These are phyloP conservation scores for Coracias cyanogaster DNA, from an alignment of 2,797 vertebrate species.

Conservation along the genomic window DNA sequence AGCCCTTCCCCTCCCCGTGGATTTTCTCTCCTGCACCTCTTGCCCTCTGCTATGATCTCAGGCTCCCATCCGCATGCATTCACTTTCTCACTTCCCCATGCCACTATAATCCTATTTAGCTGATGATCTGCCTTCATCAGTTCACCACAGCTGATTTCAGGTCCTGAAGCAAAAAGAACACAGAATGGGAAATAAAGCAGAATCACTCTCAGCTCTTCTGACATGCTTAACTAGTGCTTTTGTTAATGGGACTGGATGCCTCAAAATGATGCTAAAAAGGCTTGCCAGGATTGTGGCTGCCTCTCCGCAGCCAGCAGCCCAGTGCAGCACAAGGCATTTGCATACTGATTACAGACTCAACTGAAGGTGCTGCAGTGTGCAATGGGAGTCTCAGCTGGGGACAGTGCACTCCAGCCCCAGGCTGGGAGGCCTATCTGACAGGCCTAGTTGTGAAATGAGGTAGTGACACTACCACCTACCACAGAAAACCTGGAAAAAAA, in stretches of 20 bases:
- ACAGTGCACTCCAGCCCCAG: not conserved
- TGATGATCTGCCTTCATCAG: not conserved
- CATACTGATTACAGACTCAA: slow-evolving; percentile 5
- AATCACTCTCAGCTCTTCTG: not conserved
- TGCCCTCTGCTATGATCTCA: not conserved
- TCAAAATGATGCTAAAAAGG: not conserved
- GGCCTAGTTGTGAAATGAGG: not conserved
- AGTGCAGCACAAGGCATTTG: not conserved
- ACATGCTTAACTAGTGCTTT: not conserved
- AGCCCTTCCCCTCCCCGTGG: not conserved
- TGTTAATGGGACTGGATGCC: not conserved
- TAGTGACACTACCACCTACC: not conserved
- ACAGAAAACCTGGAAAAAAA: not conserved
- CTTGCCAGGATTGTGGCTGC: not conserved
- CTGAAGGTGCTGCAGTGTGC: not conserved
- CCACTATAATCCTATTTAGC: not conserved
- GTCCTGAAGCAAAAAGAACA: not conserved
- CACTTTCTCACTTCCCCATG: not conserved
- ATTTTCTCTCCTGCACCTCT: not conserved
- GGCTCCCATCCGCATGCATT: not conserved
- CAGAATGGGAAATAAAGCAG: not conserved
- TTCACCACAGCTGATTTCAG: slow-evolving; percentile 11
- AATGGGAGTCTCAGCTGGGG: not conserved
- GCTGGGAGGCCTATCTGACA: not conserved
- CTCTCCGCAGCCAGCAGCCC: not conserved